phyloP scores from a whole-genome alignment of 1,140 invertebrate species.

The Phortica variegata region DNA sequence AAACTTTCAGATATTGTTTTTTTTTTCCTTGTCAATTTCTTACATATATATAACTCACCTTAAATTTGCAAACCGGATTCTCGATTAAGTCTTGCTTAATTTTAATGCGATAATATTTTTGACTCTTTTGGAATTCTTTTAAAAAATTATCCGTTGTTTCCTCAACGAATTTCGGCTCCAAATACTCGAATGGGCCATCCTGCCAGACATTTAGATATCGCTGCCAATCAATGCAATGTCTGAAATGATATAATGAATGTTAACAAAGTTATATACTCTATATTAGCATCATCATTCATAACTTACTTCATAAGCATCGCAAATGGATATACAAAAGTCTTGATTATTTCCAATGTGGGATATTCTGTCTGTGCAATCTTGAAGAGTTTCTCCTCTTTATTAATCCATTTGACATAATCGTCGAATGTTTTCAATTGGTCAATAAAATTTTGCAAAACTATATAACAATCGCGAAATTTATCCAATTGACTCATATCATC shows the following conservation, averaged over 20 bases:
- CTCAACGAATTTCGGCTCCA: constrained; percentile 74
- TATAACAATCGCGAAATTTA: constrained; percentile 66
- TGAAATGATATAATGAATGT: constrained; percentile 4
- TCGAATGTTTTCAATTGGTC: constrained; percentile 73
- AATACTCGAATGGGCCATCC: constrained; percentile 85
- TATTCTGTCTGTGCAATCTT: constrained; percentile 75
- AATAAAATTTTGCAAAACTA: constrained; percentile 72
- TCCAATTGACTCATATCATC: constrained; percentile 71
- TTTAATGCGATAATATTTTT: constrained; percentile 78
- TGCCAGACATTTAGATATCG: constrained; percentile 82
- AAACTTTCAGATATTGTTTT: too few relatives aligned
- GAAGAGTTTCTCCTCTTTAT: constrained; percentile 83
- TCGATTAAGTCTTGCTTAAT: constrained; percentile 74
- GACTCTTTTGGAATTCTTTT: constrained; percentile 74
- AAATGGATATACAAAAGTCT: constrained; percentile 69
- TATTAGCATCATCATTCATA: constrained; percentile 18
- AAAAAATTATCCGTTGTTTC: constrained; percentile 70
- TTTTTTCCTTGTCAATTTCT: too few relatives aligned
- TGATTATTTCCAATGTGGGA: constrained; percentile 72
- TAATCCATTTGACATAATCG: constrained; percentile 79
- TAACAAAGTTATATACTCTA: neutral
- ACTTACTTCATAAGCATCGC: constrained; percentile 64
- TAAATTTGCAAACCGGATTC: constrained; percentile 65
- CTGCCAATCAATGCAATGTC: constrained; percentile 71
- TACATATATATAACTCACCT: constrained; percentile 36